Conservation (phyloP, 2,797 vertebrate species). For the Dipus sagitta region DNA sequence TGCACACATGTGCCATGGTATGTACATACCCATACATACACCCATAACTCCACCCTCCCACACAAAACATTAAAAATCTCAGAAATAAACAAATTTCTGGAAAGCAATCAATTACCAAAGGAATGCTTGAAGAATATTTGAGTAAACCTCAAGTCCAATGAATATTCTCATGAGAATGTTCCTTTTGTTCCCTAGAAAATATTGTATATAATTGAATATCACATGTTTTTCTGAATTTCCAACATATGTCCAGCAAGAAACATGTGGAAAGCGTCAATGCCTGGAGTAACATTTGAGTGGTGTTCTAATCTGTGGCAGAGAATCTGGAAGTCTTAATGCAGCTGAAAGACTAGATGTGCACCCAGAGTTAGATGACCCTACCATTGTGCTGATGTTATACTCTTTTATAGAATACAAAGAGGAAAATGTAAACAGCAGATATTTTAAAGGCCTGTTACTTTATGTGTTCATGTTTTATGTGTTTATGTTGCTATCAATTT, state of each 20-base stretch:
- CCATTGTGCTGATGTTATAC: constrained; percentile 68
- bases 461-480: constrained; percentile 69
- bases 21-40: no score
- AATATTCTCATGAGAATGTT: constrained; percentile 79
- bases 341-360: constrained; percentile 80
- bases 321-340: constrained; percentile 81
- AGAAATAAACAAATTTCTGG: constrained; percentile 26
- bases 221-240: constrained; percentile 84
- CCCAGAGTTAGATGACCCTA: constrained; percentile 73
- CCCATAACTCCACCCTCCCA: no score
- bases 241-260: constrained; percentile 84
- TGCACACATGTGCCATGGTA: no score
- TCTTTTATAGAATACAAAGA: constrained; percentile 76
- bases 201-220: constrained; percentile 84
- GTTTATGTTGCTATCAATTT: constrained; percentile 67
- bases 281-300: constrained; percentile 82
- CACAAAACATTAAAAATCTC: not conserved
- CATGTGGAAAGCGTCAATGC: constrained; percentile 87
- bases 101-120: constrained; percentile 56
- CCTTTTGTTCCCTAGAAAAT: constrained; percentile 80
- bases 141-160: constrained; percentile 46
- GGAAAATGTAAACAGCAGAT: constrained; percentile 76
- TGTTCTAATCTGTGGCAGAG: constrained; percentile 84
- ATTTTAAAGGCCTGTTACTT: constrained; percentile 68
- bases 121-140: constrained; percentile 44